Evolutionary conservation across 2,888 invertebrate genomes (phyloP).

Genomic region (Cataglyphis rosenhaueri): DNA sequence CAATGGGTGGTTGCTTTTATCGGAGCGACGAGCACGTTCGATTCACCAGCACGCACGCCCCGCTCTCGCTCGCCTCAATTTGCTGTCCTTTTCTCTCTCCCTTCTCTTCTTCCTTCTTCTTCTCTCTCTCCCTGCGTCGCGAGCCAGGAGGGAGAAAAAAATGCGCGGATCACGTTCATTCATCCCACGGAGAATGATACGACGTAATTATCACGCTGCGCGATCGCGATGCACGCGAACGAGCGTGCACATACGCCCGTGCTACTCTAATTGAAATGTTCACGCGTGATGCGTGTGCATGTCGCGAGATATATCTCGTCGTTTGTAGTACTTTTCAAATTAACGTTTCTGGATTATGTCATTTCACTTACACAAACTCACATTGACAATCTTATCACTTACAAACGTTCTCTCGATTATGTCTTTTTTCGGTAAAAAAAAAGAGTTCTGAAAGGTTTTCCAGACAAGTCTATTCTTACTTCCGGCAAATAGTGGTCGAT

Average conservation of each 20-base stretch:
- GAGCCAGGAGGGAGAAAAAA: constrained; percentile 38
- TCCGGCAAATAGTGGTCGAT: not conserved
- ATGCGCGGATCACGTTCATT: constrained; percentile 63
- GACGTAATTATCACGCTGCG: constrained; percentile 52
- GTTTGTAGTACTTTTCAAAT: constrained; percentile 4
- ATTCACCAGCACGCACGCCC: not conserved
- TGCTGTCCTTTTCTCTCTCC: not conserved
- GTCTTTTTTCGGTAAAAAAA: not conserved
- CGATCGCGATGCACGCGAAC: constrained; percentile 47
- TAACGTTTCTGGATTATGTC: not conserved
- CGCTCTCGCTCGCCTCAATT: not conserved
- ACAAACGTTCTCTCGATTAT: not conserved
- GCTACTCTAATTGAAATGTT: constrained; percentile 35
- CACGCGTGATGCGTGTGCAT: not conserved
- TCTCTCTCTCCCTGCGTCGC: constrained; percentile 8
- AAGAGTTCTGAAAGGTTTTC: not conserved
- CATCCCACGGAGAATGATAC: constrained; percentile 41
- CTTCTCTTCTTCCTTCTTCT: constrained; percentile 8
- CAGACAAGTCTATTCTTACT: not conserved
- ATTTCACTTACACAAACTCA: not conserved
- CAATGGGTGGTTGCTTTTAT: constrained; percentile 13
- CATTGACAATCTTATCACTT: not conserved
- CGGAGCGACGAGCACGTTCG: not conserved
- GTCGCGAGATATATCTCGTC: constrained; percentile 1
- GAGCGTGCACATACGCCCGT: constrained; percentile 27